Evolutionary conservation across 1,140 invertebrate species (phyloP), one percentile per base, ranked within the genome.

Genomic region (Bombus confusus): DNA sequence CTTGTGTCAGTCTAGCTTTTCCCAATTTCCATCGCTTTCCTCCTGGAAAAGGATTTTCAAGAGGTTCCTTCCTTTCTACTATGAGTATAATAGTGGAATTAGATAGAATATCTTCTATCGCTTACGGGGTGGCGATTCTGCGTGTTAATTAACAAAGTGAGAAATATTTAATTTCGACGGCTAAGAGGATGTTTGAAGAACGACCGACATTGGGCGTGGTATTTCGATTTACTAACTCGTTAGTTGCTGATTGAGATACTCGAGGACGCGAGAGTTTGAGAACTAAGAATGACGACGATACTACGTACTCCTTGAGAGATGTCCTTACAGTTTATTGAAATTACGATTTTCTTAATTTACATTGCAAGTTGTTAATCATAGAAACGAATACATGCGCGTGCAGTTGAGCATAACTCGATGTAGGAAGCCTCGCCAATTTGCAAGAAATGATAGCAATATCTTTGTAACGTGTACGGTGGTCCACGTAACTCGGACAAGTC

Each of bases 151-250:
- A 37, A 37, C 13, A 52, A 52, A 52, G 6, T 8, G 18, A 22
- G 18, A 52, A 22, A 52, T 52, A 43, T 28, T 37, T 57, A 75
- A 18, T 75, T 57, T 25, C 18, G 73, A 2, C 47, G n/a, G 47
- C 25, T 37, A 22, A 57, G 5, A 52, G 12, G 47, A 37, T 34
- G 47, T 75, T 75, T 34, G 73, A 47, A 37, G 43, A 31, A 57
- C 22, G 31, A 31, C 31, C 22, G n/a, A 18, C 4, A 34, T 52
- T 52, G 22, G 47, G 18, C 18, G 18, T 52, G 43, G 31, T 75
- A 75, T 75, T 57, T 75, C 73, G 47, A 75, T 57, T 75, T 57
- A 31, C 10, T 47, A 34, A 34, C 31, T 43, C 43, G 73, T 75
- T 75, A 75, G 31, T 12, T 13, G 8, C 28, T n/a, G n/a, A n/a